phyloP scores from a whole-genome alignment of 2,797 vertebrate genomes.

The Halcyon chelicuti region DNA sequence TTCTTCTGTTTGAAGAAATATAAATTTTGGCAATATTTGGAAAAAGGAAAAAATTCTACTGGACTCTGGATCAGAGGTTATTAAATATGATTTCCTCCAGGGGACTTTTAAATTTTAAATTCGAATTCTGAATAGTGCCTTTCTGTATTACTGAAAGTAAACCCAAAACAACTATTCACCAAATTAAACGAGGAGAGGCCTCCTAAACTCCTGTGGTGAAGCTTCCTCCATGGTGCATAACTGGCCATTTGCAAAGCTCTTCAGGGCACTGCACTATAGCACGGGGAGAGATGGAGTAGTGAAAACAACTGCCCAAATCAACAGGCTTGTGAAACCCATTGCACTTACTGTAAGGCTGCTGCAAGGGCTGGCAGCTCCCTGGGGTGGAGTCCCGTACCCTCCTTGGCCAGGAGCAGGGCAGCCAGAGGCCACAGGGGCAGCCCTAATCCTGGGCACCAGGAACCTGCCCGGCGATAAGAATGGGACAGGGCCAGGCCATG shows the following conservation, averaged over 20 bases:
- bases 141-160: not conserved
- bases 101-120: not conserved
- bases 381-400: not conserved
- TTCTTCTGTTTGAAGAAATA: not conserved
- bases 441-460: fast-evolving
- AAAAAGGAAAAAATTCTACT: not conserved
- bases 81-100: not conserved
- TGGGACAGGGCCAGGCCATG: not conserved
- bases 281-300: no score
- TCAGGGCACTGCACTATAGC: no score
- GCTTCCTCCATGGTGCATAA: not conserved
- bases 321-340: not conserved
- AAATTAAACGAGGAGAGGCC: not conserved
- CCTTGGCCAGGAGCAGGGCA: not conserved
- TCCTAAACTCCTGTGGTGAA: not conserved
- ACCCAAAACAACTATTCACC: not conserved
- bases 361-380: fast-evolving
- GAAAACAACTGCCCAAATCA: not conserved
- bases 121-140: not conserved
- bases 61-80: not conserved
- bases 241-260: not conserved
- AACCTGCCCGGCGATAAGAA: not conserved
- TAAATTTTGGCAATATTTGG: not conserved
- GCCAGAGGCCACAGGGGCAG: fast-evolving
- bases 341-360: not conserved